Evolutionary conservation across 1,140 invertebrate genomes (phyloP).

Genomic region (Phortica variegata): DNA sequence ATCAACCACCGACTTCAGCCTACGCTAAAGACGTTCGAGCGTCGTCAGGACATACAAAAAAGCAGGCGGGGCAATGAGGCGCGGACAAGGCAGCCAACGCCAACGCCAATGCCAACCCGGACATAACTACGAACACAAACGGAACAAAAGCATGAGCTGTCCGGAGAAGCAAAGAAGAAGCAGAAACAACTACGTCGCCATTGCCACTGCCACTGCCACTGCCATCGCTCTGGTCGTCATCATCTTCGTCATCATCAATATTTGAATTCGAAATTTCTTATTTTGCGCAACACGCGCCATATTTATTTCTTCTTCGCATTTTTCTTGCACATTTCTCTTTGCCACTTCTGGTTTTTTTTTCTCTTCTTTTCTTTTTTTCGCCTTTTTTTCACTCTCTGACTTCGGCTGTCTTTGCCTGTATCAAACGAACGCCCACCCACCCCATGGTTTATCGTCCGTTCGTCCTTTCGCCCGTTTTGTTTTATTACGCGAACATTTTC

Average conservation of each 20-base stretch:
- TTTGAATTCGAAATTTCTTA: conserved; percentile 51
- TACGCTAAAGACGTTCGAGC: not conserved
- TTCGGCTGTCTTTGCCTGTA: conserved; percentile 5
- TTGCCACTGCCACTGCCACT: not conserved
- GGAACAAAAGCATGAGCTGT: not conserved
- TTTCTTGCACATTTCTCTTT: conserved; percentile 20
- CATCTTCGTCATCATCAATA: conserved; percentile 40
- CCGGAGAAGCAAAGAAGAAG: not conserved
- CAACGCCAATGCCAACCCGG: conserved; percentile 4
- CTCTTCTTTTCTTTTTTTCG: conserved; percentile 23
- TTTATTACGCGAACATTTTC: conserved; percentile 52
- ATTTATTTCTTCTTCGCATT: conserved; percentile 49
- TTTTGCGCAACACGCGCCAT: conserved; percentile 42
- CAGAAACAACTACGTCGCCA: not conserved
- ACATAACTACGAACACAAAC: not conserved
- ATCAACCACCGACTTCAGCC: conserved; percentile 32
- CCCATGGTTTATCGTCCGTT: too few species aligned
- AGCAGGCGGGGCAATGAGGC: conserved; percentile 1
- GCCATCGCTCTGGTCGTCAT: conserved; percentile 2
- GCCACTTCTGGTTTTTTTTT: conserved; percentile 9
- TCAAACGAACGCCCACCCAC: too few species aligned
- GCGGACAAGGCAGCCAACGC: conserved; percentile 6
- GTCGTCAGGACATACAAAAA: conserved; percentile 13
- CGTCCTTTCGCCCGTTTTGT: conserved; percentile 35
- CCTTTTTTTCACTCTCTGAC: not conserved